Evolutionary conservation across 2,113 vertebrate species (phyloP).

Genomic region (Calyptommatus sinebrachiatus): DNA sequence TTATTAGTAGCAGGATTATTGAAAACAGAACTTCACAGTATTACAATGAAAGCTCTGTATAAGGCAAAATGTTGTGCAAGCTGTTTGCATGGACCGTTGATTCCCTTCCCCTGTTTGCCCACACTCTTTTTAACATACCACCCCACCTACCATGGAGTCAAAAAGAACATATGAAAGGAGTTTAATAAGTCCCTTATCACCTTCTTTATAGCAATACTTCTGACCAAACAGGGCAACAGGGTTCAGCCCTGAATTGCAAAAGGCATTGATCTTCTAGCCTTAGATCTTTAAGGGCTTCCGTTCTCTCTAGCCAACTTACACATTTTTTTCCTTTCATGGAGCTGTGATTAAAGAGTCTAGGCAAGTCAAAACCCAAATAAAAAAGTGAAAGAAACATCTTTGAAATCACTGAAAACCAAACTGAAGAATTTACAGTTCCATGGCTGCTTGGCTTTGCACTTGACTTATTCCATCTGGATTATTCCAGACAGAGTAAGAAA

Average conservation of each 20-base stretch:
- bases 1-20: conserved; percentile 75
- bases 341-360: conserved; percentile 54
- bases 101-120: conserved; percentile 59
- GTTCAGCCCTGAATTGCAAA: conserved; percentile 37
- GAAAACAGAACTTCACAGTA: conserved; percentile 73
- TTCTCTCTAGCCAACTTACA: conserved; percentile 45
- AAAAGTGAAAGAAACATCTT: conserved; percentile 45
- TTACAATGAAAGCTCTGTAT: conserved; percentile 79
- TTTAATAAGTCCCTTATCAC: conserved; percentile 66
- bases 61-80: conserved; percentile 69
- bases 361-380: conserved; percentile 58
- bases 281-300: conserved; percentile 68
- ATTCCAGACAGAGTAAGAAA: conserved; percentile 33
- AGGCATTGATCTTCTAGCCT: conserved; percentile 43
- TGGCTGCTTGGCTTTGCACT: not conserved
- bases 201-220: conserved; percentile 63
- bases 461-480: conserved; percentile 20
- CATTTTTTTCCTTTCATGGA: conserved; percentile 56
- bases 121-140: conserved; percentile 51
- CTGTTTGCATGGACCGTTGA: conserved; percentile 67
- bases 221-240: conserved; percentile 59
- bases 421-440: conserved; percentile 16
- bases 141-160: conserved; percentile 53
- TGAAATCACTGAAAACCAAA: conserved; percentile 17
- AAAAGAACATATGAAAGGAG: conserved; percentile 66